These are phyloP conservation scores for Heteropelma amictum DNA, from an alignment of 2,888 invertebrate species.

Conservation along the genomic window DNA sequence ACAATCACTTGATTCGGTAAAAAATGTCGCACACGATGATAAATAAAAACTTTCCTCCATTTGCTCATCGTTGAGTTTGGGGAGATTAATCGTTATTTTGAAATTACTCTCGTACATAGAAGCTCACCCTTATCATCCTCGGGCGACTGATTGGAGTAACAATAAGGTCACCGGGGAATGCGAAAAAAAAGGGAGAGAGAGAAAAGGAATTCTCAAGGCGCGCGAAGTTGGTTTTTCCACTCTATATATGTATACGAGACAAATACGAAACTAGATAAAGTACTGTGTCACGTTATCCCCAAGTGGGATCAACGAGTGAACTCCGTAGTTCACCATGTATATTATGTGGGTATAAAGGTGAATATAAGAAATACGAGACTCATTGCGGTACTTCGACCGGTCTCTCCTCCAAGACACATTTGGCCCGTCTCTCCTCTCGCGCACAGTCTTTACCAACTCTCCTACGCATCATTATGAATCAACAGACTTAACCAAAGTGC, in stretches of 20 bases:
- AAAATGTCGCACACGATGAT: no score
- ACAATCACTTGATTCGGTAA: no score
- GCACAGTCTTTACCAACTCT: constrained; percentile 53
- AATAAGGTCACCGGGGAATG: constrained; percentile 20
- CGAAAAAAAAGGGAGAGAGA: neutral
- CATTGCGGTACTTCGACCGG: constrained; percentile 47
- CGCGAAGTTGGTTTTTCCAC: constrained; percentile 10
- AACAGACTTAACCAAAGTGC: constrained; percentile 30
- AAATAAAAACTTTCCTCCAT: neutral
- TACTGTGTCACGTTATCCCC: constrained; percentile 37
- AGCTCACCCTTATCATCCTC: constrained; percentile 30
- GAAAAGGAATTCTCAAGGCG: neutral
- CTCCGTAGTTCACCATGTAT: constrained; percentile 29
- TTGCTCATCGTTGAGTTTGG: constrained; percentile 7
- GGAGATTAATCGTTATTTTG: constrained; percentile 39
- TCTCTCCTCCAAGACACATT: constrained; percentile 47
- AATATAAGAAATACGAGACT: constrained; percentile 17
- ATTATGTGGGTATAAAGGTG: constrained; percentile 2
- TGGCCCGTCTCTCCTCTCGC: constrained; percentile 21
- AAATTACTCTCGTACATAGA: constrained; percentile 19
- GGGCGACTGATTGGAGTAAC: constrained; percentile 51
- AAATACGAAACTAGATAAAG: constrained; percentile 25
- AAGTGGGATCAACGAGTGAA: constrained; percentile 35
- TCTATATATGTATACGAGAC: neutral
- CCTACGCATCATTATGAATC: constrained; percentile 62